A percentile compares a stretch with the other conserved stretches of the same genome.
phyloP scores from a whole-genome alignment of 2,113 vertebrate genomes.

The Anoura caudifer region DNA sequence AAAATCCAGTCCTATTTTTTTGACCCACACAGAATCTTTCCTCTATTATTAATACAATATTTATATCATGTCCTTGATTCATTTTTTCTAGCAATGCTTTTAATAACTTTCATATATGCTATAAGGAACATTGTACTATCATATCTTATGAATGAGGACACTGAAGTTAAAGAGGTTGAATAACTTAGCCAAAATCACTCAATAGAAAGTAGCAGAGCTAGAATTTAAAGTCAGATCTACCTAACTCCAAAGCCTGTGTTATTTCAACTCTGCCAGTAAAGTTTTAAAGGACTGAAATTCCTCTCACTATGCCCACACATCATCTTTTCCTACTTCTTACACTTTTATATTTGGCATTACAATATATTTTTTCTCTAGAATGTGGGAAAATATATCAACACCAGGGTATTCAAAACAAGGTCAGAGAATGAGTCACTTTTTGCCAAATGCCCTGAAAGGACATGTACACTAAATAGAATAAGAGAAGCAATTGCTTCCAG shows the following conservation, averaged over 20 bases:
- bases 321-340: not conserved
- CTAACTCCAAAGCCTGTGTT: not conserved
- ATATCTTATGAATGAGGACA: not conserved
- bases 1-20: not conserved
- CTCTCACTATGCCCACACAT: not conserved
- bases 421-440: not conserved
- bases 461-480: not conserved
- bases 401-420: not conserved
- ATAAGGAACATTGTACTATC: not conserved
- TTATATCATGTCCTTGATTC: not conserved
- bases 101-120: not conserved
- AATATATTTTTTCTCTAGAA: not conserved
- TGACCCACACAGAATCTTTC: not conserved
- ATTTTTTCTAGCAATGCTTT: not conserved
- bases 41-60: not conserved
- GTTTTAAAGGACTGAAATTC: not conserved
- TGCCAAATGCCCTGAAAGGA: not conserved
- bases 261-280: not conserved
- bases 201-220: not conserved
- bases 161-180: not conserved
- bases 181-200: not conserved
- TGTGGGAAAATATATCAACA: not conserved
- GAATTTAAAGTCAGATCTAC: not conserved
- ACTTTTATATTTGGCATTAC: not conserved
- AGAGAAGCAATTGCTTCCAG: not conserved